phyloP scores from a whole-genome alignment of 1,140 invertebrate genomes.

The Caenorhabditis remanei region DNA sequence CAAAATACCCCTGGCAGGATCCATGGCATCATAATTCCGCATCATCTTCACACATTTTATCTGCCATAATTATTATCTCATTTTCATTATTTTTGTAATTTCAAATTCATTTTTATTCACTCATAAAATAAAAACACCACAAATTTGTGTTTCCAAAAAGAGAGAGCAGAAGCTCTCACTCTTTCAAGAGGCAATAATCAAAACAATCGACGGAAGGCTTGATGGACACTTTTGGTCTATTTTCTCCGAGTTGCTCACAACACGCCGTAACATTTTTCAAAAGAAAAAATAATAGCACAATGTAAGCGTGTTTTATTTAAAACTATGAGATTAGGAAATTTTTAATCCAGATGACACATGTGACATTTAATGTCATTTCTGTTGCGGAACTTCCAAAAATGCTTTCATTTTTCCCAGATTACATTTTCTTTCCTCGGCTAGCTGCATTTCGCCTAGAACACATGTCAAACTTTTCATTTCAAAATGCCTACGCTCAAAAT shows the following conservation, averaged over 20 bases:
- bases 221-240: constrained; percentile 41
- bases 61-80: constrained; percentile 19
- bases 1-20: constrained; percentile 40
- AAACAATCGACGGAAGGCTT: constrained; percentile 51
- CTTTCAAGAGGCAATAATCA: constrained; percentile 50
- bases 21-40: constrained; percentile 26
- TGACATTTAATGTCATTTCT: not conserved
- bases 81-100: not conserved
- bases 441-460: not conserved
- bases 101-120: not conserved
- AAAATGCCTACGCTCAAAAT: constrained; percentile 9
- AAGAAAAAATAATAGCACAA: not conserved
- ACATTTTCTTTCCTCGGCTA: not conserved
- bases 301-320: no score
- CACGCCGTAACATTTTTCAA: not conserved
- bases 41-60: not conserved
- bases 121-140: not conserved
- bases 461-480: constrained; percentile 16
- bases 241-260: not conserved
- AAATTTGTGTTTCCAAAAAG: not conserved
- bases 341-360: not conserved
- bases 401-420: constrained; percentile 26
- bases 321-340: not conserved
- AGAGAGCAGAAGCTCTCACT: not conserved
- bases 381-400: constrained; percentile 4